Base-by-base conservation (phyloP, 1,140 invertebrate genomes). In the Anoplolepis gracilipes region DNA sequence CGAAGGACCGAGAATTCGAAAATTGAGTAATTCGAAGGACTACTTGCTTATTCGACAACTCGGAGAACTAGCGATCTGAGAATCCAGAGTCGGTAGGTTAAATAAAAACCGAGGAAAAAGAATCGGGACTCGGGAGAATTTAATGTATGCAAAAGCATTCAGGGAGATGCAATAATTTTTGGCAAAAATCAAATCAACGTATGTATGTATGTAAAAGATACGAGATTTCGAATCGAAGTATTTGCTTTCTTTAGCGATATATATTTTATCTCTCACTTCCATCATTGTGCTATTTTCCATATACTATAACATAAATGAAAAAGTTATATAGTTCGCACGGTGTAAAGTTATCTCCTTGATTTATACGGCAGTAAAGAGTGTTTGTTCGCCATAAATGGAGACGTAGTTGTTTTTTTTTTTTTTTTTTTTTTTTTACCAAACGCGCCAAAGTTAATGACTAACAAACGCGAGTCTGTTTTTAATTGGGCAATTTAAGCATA, bases 391-490 rank as follows among this genome's bases (percentile, higher is more conserved):
- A n/a, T 82, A 82, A 73, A 72, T 42, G 8, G 39, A 11, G 39
- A 42, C 0, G 10, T 42, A 42, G 1, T 36, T n/a, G n/a, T n/a
- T n/a, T n/a, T n/a, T n/a, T n/a, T 36, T 36, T 36, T 8, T 7
- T 36, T 36, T 36, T 36, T 36, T 36, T 36, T 42, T 42, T 42
- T 53, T 57, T 72, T 59, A 33, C 6, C 36, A 28, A 81, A 59
- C 53, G 25, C 25, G 49, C 28, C 49, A 39, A 82, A 73, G 28
- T 82, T 82, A 72, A 70, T 81, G 65, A 81, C 78, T n/a, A 36
- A 69, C 46, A 46, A 10, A 72, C 53, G 78, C 8, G 13, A 53
- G 39, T 82, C 78, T 46, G 67, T 61, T 73, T 81, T 82, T 82
- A 82, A 82, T 82, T 72, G 78, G 25, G 13, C 67, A 28, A 46